phyloP scores from a whole-genome alignment of 2,888 invertebrate genomes.

The Drosophila antonietae region DNA sequence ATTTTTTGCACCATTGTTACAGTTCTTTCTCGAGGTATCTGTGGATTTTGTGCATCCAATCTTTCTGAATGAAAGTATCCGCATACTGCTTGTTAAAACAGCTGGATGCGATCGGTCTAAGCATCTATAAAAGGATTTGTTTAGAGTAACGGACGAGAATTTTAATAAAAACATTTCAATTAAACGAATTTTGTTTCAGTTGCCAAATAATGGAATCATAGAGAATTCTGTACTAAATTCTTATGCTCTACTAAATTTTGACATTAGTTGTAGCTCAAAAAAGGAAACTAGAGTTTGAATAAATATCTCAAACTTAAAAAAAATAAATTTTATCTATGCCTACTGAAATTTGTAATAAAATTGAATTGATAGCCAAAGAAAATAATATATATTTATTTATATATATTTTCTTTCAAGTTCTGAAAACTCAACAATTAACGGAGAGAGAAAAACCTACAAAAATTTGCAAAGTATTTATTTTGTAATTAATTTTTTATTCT shows the following conservation, averaged over 20 bases:
- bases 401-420: no score
- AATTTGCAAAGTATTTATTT: no score
- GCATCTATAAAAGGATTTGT: neutral
- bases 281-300: no score
- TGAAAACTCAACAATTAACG: no score
- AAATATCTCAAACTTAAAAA: no score
- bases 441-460: no score
- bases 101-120: constrained; percentile 1
- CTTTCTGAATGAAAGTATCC: neutral
- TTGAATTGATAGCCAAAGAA: no score
- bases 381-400: no score
- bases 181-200: neutral
- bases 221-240: neutral
- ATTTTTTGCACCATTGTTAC: neutral
- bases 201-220: neutral
- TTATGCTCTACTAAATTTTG: neutral
- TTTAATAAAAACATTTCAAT: neutral
- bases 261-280: neutral
- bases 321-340: no score
- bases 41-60: neutral
- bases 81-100: neutral
- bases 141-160: neutral
- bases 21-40: neutral
- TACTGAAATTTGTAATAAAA: no score
- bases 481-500: no score